Base-by-base conservation (phyloP, 2,113 vertebrate species). In the Todiramphus chloris region DNA sequence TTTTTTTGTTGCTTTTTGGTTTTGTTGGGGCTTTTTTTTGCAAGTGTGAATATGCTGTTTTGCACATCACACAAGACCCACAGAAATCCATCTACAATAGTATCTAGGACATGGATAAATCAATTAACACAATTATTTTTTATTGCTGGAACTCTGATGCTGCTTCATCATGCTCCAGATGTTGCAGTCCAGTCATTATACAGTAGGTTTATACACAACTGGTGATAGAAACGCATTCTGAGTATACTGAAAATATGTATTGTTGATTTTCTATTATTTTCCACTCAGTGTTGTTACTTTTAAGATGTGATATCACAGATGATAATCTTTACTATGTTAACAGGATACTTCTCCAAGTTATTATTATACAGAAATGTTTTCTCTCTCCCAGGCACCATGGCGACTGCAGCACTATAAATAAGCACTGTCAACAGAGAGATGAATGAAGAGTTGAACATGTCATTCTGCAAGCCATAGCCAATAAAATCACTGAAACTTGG, bases 381-480 rank as follows among this genome's bases (percentile, higher is more conserved):
- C 48, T 92, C 51, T 44, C 46, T 89, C 31, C 37, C 56, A 74
- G 70, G 83, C 73, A 91, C 92, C 89, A 62, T 89, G 83, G 66
- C 0, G 82, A 97, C 79, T 60, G 48, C 74, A 94, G 66, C 55
- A 58, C 76, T 95, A 90, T 94, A 95, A 96, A 96, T 94, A 95
- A 95, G 16, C 74, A 50, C 80, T 62, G 41, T 73, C 56, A 89
- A 69, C 62, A 78, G 76, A 79, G 33, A 84, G 44, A 95, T 94
- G 94, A 84, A 95, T 85, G 90, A 93, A 83, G 72, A 87, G 77
- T 80, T 6, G 33, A 94, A 48, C 0, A 0, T 76, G 66, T 66
- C 62, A 89, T 77, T 85, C 92, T 96, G 41, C 39, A 88, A 92
- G 21, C 23, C 69, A 87, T 41, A 78, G 63, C 66, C 87, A 93